Conservation (phyloP, 2,113 vertebrate species). For the Hydrochoerus hydrochaeris region DNA sequence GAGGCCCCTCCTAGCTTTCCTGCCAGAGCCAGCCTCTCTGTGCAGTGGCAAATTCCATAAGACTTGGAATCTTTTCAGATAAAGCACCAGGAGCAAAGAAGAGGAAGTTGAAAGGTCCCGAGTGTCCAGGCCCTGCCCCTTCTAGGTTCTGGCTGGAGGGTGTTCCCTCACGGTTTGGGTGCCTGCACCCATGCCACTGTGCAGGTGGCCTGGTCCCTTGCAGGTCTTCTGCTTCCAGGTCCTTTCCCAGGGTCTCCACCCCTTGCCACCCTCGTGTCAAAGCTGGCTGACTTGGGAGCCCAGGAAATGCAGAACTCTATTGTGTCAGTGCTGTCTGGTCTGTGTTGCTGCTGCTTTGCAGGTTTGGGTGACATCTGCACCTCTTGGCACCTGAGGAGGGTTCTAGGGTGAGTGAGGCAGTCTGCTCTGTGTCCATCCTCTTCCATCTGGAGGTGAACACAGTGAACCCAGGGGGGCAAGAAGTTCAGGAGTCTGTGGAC, state of each 20-base stretch:
- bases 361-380: background rate
- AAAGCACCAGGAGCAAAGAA: background rate
- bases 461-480: background rate
- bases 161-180: background rate
- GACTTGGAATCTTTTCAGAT: background rate
- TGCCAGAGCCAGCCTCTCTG: background rate
- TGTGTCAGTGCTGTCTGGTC: background rate
- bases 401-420: background rate
- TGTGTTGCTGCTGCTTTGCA: background rate
- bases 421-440: background rate
- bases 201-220: background rate
- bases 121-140: background rate
- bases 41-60: background rate
- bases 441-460: background rate
- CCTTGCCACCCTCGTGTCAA: background rate
- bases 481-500: background rate
- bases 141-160: background rate
- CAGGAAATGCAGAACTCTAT: background rate
- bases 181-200: background rate
- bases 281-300: background rate
- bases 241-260: background rate
- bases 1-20: background rate
- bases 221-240: background rate
- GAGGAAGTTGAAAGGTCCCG: background rate
- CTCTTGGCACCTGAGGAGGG: background rate